phyloP scores from a whole-genome alignment of 1,140 invertebrate species.

The Lepidurus packardi region DNA sequence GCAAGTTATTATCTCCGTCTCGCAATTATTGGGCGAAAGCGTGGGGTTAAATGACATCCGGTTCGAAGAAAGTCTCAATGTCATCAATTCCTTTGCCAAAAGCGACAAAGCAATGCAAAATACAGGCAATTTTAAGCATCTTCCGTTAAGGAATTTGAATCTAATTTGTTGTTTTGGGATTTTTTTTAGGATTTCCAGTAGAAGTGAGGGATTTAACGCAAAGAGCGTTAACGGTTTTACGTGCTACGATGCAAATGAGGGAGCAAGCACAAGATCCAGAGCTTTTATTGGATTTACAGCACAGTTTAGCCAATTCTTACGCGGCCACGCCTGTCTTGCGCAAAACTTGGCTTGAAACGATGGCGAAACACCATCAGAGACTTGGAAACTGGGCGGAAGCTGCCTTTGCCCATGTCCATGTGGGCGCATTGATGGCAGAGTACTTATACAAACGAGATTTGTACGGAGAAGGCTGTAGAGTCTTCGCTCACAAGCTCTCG shows the following conservation, averaged over 20 bases:
- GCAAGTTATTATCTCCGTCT: constrained; percentile 83
- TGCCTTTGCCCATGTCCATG: constrained; percentile 81
- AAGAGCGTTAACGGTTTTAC: constrained; percentile 83
- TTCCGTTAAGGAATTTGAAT: background rate
- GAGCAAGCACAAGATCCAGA: constrained; percentile 82
- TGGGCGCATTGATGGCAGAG: constrained; percentile 85
- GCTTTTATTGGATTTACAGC: constrained; percentile 83
- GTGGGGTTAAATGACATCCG: constrained; percentile 78
- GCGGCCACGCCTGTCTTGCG: constrained; percentile 86
- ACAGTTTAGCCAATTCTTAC: constrained; percentile 88
- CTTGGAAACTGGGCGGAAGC: constrained; percentile 77
- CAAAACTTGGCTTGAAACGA: constrained; percentile 88
- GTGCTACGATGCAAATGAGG: constrained; percentile 86
- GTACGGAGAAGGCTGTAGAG: constrained; percentile 70
- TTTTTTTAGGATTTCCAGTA: constrained; percentile 61
- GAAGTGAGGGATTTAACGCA: constrained; percentile 90
- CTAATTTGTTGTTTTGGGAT: background rate
- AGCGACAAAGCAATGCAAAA: constrained; percentile 91
- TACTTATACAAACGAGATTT: constrained; percentile 74
- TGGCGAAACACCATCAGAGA: constrained; percentile 73
- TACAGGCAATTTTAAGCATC: constrained; percentile 52
- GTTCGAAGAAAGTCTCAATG: constrained; percentile 83
- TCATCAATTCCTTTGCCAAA: constrained; percentile 86
- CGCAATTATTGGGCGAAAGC: constrained; percentile 79
- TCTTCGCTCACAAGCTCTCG: constrained; percentile 68